Base-by-base conservation (phyloP, 2,797 vertebrate genomes). In the Silurus lanzhouensis region DNA sequence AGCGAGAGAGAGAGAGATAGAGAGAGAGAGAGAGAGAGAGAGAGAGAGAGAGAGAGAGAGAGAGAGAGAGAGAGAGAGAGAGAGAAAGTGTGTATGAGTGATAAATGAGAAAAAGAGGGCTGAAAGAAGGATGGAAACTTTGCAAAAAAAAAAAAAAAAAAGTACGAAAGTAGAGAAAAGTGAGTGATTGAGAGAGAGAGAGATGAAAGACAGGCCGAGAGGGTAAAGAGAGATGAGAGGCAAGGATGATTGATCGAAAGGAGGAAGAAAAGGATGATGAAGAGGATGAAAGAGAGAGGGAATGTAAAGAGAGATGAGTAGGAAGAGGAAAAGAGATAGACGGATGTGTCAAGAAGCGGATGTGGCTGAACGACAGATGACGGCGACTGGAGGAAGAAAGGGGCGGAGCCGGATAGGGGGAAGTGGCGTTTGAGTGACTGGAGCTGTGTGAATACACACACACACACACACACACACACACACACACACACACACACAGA, bases 231-330 rank as follows among this genome's bases (percentile, higher is more conserved):
- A 31, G 57, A 19, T 5, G 44, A 44, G 55, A n/a, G 79, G 71
- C 68, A 60, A 38, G 70, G 85, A 87, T 88, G 87, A 83, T 22
- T 76, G 81, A 87, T 74, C 84, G 57, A 88, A 38, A 86, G 89
- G 83, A 31, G 57, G 55, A 17, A 79, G 77, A 52, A 22, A 27
- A 6, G 70, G 52, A 27, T n/a, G 12, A 27, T 9, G 22, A 48
- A 27, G 66, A 19, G 46, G 13, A 44, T 14, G 25, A 83, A 52
- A 27, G 84, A 58, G 46, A 22, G 61, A 63, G n/a, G 52, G 22
- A 57, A 38, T 78, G 63, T 61, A 68, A 68, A 81, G 60, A 38
- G 68, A 74, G 58, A 67, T 31, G 61, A 67, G 83, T 48, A 46
- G 22, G 52, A 70, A 68, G 60, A 31, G 25, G 58, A 70, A 68